Evolutionary conservation across 2,888 invertebrate species (phyloP), one percentile per base, ranked within the genome.

Genomic region (Stenotaenia linearis): DNA sequence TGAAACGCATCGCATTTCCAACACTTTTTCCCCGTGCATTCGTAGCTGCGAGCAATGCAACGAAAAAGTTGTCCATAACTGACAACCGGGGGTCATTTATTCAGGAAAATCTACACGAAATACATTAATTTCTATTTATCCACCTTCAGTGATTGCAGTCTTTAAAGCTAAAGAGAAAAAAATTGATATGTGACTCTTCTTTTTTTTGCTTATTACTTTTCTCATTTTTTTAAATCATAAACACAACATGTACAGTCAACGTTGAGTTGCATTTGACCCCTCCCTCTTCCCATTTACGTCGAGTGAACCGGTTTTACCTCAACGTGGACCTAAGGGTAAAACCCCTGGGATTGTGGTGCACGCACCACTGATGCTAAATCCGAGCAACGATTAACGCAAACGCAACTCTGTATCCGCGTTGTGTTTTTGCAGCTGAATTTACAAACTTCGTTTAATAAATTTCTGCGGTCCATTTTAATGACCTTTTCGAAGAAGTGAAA

Each of bases 281-380:
- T 28, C 28, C 69, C 69, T 28, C 69, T 28, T 69, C 28, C 56
- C 69, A 69, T 69, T 69, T 69, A 69, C 28, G 69, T 69, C 69
- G 69, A 69, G 25, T 69, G 69, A 69, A 69, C 69, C 69, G 69
- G 69, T 69, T 69, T 69, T 69, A 69, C 69, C 69, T 69, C 28
- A 69, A 69, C 69, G 69, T 69, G 69, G 23, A 28, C 69, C 69
- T 69, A 28, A 69, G 69, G 69, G 69, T 69, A 69, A 50, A 69
- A 69, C 69, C 69, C 69, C 69, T 69, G 69, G 69, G 69, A 69
- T 69, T 69, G 9, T n/a, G 23, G 69, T 69, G 69, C 69, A 69
- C 69, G 69, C 69, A 69, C 69, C 69, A 69, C 25, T 69, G 69
- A 69, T 69, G 69, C 28, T 69, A 69, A 69, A 69, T 69, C 69